A percentile compares a stretch with the other conserved stretches of the same genome.
phyloP scores from a whole-genome alignment of 2,113 vertebrate genomes.

The Prochilodus magdalenae region DNA sequence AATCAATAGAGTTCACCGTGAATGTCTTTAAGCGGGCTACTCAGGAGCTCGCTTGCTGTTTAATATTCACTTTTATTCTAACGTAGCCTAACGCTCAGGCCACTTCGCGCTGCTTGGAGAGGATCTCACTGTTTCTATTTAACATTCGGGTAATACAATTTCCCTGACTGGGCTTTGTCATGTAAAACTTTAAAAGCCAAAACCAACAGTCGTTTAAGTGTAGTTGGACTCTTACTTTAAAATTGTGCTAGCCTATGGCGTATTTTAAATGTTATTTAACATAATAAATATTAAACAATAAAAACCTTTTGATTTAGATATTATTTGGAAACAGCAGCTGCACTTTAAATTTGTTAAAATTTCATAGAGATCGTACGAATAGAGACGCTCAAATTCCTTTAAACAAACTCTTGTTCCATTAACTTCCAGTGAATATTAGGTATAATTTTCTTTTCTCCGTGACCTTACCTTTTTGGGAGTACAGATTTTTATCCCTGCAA shows the following conservation, averaged over 20 bases:
- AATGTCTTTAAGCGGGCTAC: constrained; percentile 35
- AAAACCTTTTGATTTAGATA: too few species aligned
- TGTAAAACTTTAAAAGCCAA: background rate
- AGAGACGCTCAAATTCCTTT: too few species aligned
- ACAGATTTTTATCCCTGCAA: too few species aligned
- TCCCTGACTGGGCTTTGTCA: background rate
- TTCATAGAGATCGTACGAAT: too few species aligned
- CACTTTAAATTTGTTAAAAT: too few species aligned
- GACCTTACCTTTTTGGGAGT: too few species aligned
- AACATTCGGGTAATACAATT: constrained; percentile 32
- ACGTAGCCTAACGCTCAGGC: constrained; percentile 12
- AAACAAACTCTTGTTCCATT: too few species aligned
- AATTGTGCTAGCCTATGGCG: background rate
- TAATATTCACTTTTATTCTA: constrained; percentile 42
- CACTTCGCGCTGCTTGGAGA: background rate
- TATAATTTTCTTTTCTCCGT: too few species aligned
- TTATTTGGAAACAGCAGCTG: too few species aligned
- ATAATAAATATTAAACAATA: too few species aligned
- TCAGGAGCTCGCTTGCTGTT: constrained; percentile 21
- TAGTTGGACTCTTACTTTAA: background rate
- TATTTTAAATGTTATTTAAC: too few species aligned
- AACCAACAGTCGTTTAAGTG: background rate
- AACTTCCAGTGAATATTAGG: too few species aligned
- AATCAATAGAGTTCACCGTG: constrained; percentile 51
- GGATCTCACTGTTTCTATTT: background rate